Evolutionary conservation across 2,797 vertebrate genomes (phyloP).

Genomic region (Gobionotothen gibberifrons): DNA sequence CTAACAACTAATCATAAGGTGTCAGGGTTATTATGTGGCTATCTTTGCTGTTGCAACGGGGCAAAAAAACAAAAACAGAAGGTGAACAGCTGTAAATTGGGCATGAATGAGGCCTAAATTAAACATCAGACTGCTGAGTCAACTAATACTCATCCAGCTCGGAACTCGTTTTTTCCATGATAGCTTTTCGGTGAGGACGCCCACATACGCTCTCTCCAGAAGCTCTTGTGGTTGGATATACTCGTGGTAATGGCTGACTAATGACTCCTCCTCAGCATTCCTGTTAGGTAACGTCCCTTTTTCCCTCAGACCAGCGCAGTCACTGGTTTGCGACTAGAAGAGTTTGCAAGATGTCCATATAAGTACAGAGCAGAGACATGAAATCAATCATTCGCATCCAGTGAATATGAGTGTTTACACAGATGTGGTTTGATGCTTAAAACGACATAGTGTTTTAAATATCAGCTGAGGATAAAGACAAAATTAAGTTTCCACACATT

Average conservation of each 20-base stretch:
- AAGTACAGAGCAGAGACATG: conserved; percentile 31
- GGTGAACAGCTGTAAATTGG: conserved; percentile 43
- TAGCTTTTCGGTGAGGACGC: conserved; percentile 43
- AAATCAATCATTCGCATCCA: conserved; percentile 27
- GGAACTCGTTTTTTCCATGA: conserved; percentile 54
- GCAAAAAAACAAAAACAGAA: conserved; percentile 12
- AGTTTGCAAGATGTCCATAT: conserved; percentile 61
- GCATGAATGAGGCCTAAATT: conserved; percentile 63
- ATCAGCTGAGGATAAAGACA: background rate
- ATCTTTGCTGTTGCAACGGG: conserved; percentile 34
- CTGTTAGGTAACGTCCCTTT: conserved; percentile 62
- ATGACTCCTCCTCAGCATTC: conserved; percentile 75
- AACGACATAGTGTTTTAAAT: background rate
- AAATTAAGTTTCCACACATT: background rate
- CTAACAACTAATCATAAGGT: conserved; percentile 3
- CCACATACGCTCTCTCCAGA: conserved; percentile 44
- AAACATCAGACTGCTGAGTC: conserved; percentile 73
- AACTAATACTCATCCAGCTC: conserved; percentile 46
- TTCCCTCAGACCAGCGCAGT: conserved; percentile 49
- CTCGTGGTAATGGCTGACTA: conserved; percentile 65
- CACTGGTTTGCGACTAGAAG: conserved; percentile 47
- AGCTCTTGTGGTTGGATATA: conserved; percentile 61
- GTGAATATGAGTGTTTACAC: conserved; percentile 10
- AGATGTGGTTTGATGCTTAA: conserved; percentile 8
- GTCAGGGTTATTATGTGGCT: conserved; percentile 15